These are phyloP conservation scores for Lasioglossum morio DNA, from an alignment of 2,888 invertebrate species.

Conservation along the genomic window DNA sequence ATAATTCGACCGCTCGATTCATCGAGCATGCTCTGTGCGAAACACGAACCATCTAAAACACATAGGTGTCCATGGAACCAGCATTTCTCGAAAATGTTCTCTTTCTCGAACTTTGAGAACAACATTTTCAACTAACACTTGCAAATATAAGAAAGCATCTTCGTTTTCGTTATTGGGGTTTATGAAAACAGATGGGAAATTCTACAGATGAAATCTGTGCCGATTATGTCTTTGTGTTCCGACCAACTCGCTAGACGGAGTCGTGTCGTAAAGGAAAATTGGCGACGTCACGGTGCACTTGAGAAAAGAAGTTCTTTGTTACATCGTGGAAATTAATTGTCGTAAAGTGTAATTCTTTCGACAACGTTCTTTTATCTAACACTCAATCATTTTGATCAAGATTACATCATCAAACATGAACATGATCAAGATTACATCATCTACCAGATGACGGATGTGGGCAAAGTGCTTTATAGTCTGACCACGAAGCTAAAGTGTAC, in stretches of 20 bases:
- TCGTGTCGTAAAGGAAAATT: neutral
- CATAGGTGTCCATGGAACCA: neutral
- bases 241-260: neutral
- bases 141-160: neutral
- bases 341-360: too few relatives aligned
- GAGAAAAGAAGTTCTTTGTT: neutral
- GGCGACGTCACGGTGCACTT: neutral
- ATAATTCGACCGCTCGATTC: slow-evolving; percentile 54
- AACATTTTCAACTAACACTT: neutral
- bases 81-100: neutral
- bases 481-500: too few relatives aligned
- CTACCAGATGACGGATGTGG: too few relatives aligned
- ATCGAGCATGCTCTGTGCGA: slow-evolving; percentile 47
- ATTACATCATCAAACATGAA: too few relatives aligned
- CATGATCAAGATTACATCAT: too few relatives aligned
- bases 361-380: too few relatives aligned
- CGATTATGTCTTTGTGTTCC: neutral
- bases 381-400: too few relatives aligned
- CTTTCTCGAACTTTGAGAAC: neutral
- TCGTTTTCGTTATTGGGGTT: neutral
- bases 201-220: neutral
- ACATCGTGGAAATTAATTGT: too few relatives aligned
- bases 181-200: neutral
- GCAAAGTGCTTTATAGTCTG: too few relatives aligned
- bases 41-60: neutral